phyloP scores from a whole-genome alignment of 2,113 vertebrate genomes.

The Meles meles region DNA sequence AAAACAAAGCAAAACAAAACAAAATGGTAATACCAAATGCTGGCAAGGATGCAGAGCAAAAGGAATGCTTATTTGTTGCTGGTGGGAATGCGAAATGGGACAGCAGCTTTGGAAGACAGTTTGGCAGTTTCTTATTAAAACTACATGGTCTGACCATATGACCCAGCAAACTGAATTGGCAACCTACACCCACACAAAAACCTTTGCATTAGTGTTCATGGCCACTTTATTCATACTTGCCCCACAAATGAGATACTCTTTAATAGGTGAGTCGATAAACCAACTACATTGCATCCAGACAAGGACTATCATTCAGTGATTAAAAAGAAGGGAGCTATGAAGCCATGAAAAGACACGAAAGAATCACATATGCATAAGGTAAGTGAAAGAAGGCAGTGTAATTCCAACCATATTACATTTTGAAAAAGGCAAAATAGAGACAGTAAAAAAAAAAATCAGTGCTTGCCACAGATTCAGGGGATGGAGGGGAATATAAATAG shows the following conservation, averaged over 20 bases:
- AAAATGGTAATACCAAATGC: neutral
- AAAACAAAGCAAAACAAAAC: neutral
- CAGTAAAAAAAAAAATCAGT: neutral
- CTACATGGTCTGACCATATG: neutral
- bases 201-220: neutral
- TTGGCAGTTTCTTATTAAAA: neutral
- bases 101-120: neutral
- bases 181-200: neutral
- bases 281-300: no score
- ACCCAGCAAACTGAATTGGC: neutral
- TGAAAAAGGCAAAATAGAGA: constrained; percentile 12
- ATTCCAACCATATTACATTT: neutral
- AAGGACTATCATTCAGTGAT: neutral
- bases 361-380: neutral
- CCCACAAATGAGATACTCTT: neutral
- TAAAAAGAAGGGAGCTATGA: neutral
- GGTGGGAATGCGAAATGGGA: neutral
- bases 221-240: neutral
- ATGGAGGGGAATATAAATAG: neutral
- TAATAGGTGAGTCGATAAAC: neutral
- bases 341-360: neutral
- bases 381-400: neutral
- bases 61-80: neutral
- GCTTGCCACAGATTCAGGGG: neutral
- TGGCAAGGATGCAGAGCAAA: neutral